Evolutionary conservation across 1,140 invertebrate genomes (phyloP), one percentile per base, ranked within the genome.

Genomic region (Ceratoteleas bidentatus): DNA sequence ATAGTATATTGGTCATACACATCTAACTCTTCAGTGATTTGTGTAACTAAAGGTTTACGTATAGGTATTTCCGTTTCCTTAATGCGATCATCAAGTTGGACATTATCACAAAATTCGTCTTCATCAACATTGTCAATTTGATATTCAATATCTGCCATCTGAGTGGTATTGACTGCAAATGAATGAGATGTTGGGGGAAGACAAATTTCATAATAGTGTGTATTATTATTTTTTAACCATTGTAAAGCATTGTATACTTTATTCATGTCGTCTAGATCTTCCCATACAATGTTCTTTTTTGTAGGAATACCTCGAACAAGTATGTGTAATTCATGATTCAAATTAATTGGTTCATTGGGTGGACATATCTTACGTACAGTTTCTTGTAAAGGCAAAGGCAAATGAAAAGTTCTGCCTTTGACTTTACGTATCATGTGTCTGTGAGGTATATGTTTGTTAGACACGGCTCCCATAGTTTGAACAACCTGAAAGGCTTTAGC

Each of bases 401-500:
- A 49, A 16, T 49, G 7, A 49, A 49, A 49, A 6, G 47, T 49
- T 49, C 24, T 53, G 9, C 50, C 50, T 33, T 53, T 33, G 3
- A 32, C 50, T 53, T 53, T 53, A 8, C 8, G 16, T 1, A 53
- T 11, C 10, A 53, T 53, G 32, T 53, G 1, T 32, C 5, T 53
- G 1, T 14, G n/a, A 33, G 53, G 53, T 56, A 56, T 13, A 56
- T 56, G 32, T 13, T 56, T 56, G 15, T 56, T 56, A 2, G 34
- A 56, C 2, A 56, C 33, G 2, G 53, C 11, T 6, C 9, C 33
- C 13, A 38, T 13, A 13, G 11, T 56, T 56, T 13, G 33, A 3
- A 56, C 34, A 38, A 56, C 53, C 10, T 56, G 53, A 56, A 36
- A 56, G 14, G 53, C 53, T 56, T 56, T 56, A 36, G 33, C 47